Base-by-base conservation (phyloP, 1,140 invertebrate genomes). In the Aphelinus certus region DNA sequence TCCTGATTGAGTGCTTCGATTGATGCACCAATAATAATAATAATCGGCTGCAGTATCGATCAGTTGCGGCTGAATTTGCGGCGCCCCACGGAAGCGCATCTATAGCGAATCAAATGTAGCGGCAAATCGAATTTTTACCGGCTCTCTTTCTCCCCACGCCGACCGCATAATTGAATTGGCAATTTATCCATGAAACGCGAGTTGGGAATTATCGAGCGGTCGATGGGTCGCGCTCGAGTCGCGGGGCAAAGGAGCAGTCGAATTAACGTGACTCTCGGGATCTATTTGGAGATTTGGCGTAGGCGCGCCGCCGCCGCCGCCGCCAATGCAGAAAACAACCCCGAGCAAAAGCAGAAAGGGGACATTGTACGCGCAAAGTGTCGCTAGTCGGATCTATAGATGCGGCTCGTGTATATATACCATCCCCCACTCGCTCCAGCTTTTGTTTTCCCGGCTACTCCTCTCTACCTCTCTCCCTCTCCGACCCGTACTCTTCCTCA, bases 251-350 rank as follows among this genome's bases (percentile, higher is more conserved):
- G n/a, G 7, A 9, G 45, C 57, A 70, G 10, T 49, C 10, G 71
- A 79, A 78, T 74, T 73, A 78, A 81, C 76, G 71, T 49, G 72
- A 76, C 77, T 77, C 79, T 9, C 58, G 78, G 79, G 80, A 84
- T 83, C 82, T 82, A 83, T 85, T 84, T 83, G 71, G 72, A 79
- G 81, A 83, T 83, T 84, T 81, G 80, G 83, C 2, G 66, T 10
- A 9, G 6, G 55, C 45, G 46, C 65, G 43, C 51, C 10, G 65
- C 55, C 1, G 43, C 51, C 10, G 65, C 55, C 1, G n/a, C 6
- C 9, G 64, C 1, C 7, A 42, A 42, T 3, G 26, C 26, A 26
- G 26, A 26, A 26, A 26, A 26, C 26, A 26, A 26, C 26, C 26
- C 26, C 26, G 26, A 26, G 26, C 26, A 26, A 26, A 26, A 26